phyloP scores from a whole-genome alignment of 2,888 invertebrate species.

The Limnephilus rhombicus region DNA sequence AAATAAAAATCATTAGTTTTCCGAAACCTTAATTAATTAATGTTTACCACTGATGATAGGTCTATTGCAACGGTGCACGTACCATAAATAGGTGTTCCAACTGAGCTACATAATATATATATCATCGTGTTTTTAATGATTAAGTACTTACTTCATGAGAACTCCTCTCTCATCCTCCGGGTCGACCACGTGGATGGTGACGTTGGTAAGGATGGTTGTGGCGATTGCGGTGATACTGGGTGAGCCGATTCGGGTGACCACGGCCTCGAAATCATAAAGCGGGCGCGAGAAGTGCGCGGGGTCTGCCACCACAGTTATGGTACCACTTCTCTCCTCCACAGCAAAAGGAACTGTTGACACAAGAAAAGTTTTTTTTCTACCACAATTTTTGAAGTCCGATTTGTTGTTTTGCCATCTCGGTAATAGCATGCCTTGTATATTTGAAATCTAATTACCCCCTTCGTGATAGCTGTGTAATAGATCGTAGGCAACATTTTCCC shows the following conservation, averaged over 20 bases:
- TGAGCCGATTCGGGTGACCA: slow-evolving; percentile 81
- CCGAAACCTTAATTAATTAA: no score
- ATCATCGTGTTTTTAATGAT: slow-evolving; percentile 64
- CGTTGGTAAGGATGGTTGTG: slow-evolving; percentile 86
- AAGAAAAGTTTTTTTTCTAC: no score
- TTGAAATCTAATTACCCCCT: slow-evolving; percentile 78
- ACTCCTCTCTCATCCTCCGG: slow-evolving; percentile 84
- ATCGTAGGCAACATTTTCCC: slow-evolving; percentile 85
- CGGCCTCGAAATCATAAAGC: slow-evolving; percentile 89
- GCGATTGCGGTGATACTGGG: slow-evolving; percentile 71
- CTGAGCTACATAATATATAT: neutral
- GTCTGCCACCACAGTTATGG: slow-evolving; percentile 90
- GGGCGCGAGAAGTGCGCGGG: slow-evolving; percentile 83
- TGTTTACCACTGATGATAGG: neutral
- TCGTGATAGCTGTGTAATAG: slow-evolving; percentile 90
- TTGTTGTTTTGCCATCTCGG: neutral
- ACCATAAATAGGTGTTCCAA: neutral
- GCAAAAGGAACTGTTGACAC: slow-evolving; percentile 88
- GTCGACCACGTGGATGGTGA: slow-evolving; percentile 90
- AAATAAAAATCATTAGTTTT: neutral
- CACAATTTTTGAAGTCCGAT: no score
- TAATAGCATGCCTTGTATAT: neutral
- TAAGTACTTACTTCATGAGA: slow-evolving; percentile 79
- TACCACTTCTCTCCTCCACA: slow-evolving; percentile 91
- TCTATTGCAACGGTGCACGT: neutral